Percentiles rank a stretch among this genome's conserved stretches.
Conservation (phyloP, 2,797 vertebrate species). For the Melanotaenia pygmaea region DNA sequence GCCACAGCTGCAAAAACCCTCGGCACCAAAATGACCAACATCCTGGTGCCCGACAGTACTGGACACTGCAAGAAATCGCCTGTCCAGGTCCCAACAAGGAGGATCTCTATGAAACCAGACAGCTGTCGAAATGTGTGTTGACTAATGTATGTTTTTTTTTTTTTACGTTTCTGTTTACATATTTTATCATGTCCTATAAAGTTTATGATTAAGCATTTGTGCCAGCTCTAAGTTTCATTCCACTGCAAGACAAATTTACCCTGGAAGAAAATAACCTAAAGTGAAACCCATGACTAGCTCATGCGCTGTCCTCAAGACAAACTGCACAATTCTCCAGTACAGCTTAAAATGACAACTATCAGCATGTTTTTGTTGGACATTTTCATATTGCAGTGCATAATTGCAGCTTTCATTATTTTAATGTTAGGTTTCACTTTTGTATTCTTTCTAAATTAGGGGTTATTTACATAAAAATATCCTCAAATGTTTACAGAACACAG, state of each 20-base stretch:
- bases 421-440: not conserved
- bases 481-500: not conserved
- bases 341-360: constrained; percentile 2
- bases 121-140: too few relatives aligned
- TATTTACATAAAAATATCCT: not conserved
- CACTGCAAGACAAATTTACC: not conserved
- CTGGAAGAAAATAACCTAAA: not conserved
- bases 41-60: too few relatives aligned
- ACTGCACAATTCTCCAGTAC: not conserved
- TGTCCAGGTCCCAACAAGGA: too few relatives aligned
- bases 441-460: not conserved
- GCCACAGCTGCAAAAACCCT: not conserved
- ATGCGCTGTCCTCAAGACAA: not conserved
- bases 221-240: not conserved
- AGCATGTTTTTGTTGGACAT: constrained; percentile 6
- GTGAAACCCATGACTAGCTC: not conserved
- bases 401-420: not conserved
- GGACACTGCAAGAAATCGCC: too few relatives aligned
- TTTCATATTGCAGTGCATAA: not conserved
- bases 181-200: not conserved
- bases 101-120: too few relatives aligned
- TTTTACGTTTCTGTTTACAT: not conserved
- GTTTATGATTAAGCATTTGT: not conserved
- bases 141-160: not conserved
- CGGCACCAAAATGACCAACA: not conserved